phyloP scores from a whole-genome alignment of 1,140 invertebrate species.

The Aphidius gifuensis region DNA sequence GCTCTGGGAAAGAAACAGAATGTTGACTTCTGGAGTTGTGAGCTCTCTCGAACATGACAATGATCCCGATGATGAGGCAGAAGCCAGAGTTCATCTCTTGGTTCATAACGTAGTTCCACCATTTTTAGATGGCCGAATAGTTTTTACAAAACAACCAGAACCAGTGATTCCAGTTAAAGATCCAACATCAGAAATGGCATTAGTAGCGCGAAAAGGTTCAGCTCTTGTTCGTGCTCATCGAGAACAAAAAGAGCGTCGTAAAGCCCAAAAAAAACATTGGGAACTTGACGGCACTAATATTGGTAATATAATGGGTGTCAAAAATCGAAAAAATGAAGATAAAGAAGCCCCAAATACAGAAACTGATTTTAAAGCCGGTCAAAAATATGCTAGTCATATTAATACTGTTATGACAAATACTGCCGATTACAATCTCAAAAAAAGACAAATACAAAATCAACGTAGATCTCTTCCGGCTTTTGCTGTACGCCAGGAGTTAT shows the following conservation, averaged over 20 bases:
- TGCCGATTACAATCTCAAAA: slow-evolving; percentile 77
- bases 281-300: slow-evolving; percentile 95
- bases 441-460: slow-evolving; percentile 84
- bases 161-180: slow-evolving; percentile 71
- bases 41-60: slow-evolving; percentile 86
- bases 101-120: slow-evolving; percentile 99
- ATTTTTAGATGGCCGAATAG: slow-evolving; percentile 94
- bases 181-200: slow-evolving; percentile 96
- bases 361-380: slow-evolving; percentile 77
- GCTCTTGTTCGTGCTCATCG: slow-evolving; percentile 83
- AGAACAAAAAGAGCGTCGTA: slow-evolving; percentile 93
- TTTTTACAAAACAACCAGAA: slow-evolving; percentile 98
- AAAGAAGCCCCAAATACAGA: slow-evolving; percentile 62
- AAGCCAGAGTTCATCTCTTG: slow-evolving; percentile 91
- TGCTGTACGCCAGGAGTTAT: slow-evolving; percentile 88
- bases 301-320: slow-evolving; percentile 92
- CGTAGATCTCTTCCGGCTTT: slow-evolving; percentile 93
- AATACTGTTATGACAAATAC: slow-evolving; percentile 61
- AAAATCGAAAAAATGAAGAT: slow-evolving; percentile 70
- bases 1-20: slow-evolving; percentile 97
- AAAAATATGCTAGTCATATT: slow-evolving; percentile 92
- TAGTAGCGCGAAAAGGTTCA: slow-evolving; percentile 94
- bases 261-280: slow-evolving; percentile 99
- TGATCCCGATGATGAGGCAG: slow-evolving; percentile 88
- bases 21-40: slow-evolving; percentile 95